Percentiles rank a stretch among this genome's conserved stretches.
Conservation (phyloP, 2,888 invertebrate species). For the Cynaeus angustus region DNA sequence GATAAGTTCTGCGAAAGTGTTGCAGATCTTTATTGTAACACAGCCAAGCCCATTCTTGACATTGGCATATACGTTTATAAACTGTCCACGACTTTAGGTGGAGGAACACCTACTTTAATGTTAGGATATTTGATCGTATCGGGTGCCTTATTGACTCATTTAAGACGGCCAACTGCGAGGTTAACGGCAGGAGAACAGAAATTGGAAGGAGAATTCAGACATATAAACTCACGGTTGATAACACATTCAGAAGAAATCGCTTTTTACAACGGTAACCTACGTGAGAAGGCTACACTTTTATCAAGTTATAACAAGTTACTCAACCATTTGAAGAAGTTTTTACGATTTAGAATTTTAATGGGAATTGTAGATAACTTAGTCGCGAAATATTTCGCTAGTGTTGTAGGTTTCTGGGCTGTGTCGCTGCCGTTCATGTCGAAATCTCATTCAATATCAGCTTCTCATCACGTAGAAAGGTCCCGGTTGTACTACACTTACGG, state of each 20-base stretch:
- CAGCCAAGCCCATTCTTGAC: slow-evolving; percentile 96
- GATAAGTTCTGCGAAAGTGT: slow-evolving; percentile 98
- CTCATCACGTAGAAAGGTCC: slow-evolving; percentile 83
- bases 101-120: slow-evolving; percentile 92
- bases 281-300: slow-evolving; percentile 91
- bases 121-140: slow-evolving; percentile 90
- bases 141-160: slow-evolving; percentile 88
- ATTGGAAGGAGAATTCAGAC: slow-evolving; percentile 98
- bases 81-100: slow-evolving; percentile 89
- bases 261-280: slow-evolving; percentile 86
- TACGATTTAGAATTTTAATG: slow-evolving; percentile 92
- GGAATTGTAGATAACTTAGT: slow-evolving; percentile 97
- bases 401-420: slow-evolving; percentile 96
- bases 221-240: slow-evolving; percentile 95
- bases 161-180: slow-evolving; percentile 89
- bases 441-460: slow-evolving; percentile 78
- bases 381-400: slow-evolving; percentile 97
- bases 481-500: slow-evolving; percentile 96
- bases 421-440: slow-evolving; percentile 93
- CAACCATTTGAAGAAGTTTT: slow-evolving; percentile 87
- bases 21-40: slow-evolving; percentile 96
- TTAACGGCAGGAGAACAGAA: slow-evolving; percentile 95
- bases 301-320: slow-evolving; percentile 93
- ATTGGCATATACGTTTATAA: slow-evolving; percentile 95
- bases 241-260: slow-evolving; percentile 97